Evolutionary conservation across 2,797 vertebrate species (phyloP), one percentile per base, ranked within the genome.

Genomic region (Xerus rutilus): DNA sequence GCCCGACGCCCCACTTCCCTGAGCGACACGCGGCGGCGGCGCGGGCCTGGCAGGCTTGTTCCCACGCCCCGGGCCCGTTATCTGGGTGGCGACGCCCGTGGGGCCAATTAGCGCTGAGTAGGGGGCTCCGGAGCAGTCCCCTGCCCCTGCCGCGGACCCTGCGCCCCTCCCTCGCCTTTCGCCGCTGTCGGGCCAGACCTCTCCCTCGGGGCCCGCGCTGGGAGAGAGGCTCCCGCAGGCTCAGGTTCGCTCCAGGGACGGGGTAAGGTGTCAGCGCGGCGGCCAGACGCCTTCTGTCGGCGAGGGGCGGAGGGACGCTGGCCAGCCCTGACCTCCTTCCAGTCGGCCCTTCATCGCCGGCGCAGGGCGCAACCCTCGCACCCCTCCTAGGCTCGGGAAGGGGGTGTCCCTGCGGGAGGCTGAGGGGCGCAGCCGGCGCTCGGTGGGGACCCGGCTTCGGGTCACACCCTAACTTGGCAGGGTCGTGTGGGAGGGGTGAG

Each of bases 261-360:
- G 78, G 97, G 83, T 96, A 89, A 93, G 97, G 93, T 97, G 97
- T 97, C 97, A 65, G 81, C 54, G 18, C 15, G n/a, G 89, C 89
- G 14, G 90, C 95, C 93, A 64, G 95, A 35, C 92, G 92, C 74
- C 93, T 52, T 83, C 90, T 47, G 93, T 69, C 70, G 70, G 95
- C 91, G 83, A 90, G 89, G 95, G 81, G 39, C 39, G 39, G 39
- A 39, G 39, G 91, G 49, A 65, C 59, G 81, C 82, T 28, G 25
- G 86, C 52, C 47, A 28, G 77, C 86, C 65, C 67, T 74, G 93
- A 85, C 96, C 95, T 62, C 32, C 77, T 85, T 85, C 72, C 43
- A 1, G 5, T 23, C 47, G 23, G 62, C 65, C 83, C 73, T 45
- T 28, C 54, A 0, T 12, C 11, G 23, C 54, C 21, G 20, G 54